A percentile compares a stretch with the other conserved stretches of the same genome.
Evolutionary conservation across 1,140 invertebrate species (phyloP).

Genomic region (Drosophila tani): DNA sequence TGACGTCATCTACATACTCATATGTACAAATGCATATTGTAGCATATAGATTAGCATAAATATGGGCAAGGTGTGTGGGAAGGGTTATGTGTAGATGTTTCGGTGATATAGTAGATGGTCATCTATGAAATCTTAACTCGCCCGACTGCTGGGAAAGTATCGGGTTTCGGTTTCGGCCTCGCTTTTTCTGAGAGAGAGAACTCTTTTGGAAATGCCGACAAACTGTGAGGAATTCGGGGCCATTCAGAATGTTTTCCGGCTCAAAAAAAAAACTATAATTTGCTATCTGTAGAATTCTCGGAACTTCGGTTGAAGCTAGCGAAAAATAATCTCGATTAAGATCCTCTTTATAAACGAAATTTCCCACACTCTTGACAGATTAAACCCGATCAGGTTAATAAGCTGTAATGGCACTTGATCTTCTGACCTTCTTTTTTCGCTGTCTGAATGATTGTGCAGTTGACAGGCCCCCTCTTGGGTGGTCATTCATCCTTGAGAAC

Average conservation of each 20-base stretch:
- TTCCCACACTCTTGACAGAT: constrained; percentile 22
- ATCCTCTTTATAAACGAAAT: background rate
- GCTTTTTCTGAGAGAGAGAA: background rate
- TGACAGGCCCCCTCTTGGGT: constrained; percentile 40
- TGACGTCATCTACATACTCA: constrained; percentile 13
- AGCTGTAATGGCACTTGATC: constrained; percentile 40
- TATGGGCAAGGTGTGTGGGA: constrained; percentile 37
- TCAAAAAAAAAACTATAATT: constrained; percentile 11
- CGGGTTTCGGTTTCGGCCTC: constrained; percentile 33
- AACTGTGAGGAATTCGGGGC: constrained; percentile 29
- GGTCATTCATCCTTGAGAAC: constrained; percentile 33
- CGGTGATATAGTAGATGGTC: constrained; percentile 22
- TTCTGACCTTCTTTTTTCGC: background rate
- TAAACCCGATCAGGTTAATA: constrained; percentile 8
- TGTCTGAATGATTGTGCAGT: constrained; percentile 30
- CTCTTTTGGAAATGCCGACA: constrained; percentile 34
- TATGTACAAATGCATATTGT: constrained; percentile 27
- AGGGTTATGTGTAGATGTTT: constrained; percentile 12
- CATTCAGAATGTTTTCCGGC: constrained; percentile 27
- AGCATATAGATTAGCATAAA: constrained; percentile 29
- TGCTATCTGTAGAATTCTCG: constrained; percentile 12
- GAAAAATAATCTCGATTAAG: constrained; percentile 8
- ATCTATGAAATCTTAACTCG: constrained; percentile 45
- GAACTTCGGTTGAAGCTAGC: constrained; percentile 5
- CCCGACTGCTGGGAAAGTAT: constrained; percentile 32